Percentiles rank a stretch among this genome's conserved stretches.
Evolutionary conservation across 2,113 vertebrate genomes (phyloP).

Genomic region (Natator depressus): DNA sequence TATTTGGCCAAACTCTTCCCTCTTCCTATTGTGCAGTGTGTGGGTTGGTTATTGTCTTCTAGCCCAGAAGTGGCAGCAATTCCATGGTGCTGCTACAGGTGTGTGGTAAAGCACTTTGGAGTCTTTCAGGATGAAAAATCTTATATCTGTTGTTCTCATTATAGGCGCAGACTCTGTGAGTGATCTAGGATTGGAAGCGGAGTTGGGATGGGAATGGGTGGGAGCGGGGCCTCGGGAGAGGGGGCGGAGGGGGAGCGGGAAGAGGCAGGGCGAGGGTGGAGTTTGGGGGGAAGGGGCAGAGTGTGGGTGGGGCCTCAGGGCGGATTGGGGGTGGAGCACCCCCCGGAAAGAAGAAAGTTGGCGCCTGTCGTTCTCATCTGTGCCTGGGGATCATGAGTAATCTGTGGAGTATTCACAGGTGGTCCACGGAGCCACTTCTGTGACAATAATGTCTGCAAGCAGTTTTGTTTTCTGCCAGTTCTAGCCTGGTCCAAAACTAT

Average conservation of each 20-base stretch:
- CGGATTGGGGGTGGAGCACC: no score
- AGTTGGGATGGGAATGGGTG: no score
- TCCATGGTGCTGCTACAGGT: not conserved
- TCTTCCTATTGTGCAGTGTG: not conserved
- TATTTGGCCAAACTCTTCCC: not conserved
- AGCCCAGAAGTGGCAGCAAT: not conserved
- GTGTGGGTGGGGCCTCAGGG: no score
- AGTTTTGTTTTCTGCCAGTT: not conserved
- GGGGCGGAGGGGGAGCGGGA: no score
- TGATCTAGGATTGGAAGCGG: no score
- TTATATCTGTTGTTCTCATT: not conserved
- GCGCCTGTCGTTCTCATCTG: not conserved
- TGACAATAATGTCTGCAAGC: not conserved
- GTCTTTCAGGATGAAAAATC: not conserved
- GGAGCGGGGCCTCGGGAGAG: no score
- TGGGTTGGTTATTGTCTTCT: not conserved
- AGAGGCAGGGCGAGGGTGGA: no score
- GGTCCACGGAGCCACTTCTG: not conserved
- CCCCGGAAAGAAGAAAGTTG: no score
- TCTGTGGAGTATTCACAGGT: not conserved
- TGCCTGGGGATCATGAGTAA: not conserved
- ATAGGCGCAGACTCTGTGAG: no score
- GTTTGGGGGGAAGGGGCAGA: no score
- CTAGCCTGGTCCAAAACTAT: not conserved
- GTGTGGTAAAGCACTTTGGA: not conserved